Base-by-base conservation (phyloP, 1,140 invertebrate species). In the Dysdera silvatica region DNA sequence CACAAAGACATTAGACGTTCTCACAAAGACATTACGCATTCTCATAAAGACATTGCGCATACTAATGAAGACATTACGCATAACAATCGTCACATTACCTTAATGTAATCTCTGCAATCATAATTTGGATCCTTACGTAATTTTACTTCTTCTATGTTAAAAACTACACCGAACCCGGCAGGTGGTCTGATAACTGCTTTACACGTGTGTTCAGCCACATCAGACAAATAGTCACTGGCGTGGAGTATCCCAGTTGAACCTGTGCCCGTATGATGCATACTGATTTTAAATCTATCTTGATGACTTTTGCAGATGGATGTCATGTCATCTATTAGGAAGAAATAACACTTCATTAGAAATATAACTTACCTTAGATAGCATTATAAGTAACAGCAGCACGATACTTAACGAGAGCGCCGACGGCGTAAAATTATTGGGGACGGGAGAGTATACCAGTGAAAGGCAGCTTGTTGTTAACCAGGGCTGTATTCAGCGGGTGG, bases 21-120 rank as follows among this genome's bases (percentile, higher is more conserved):
- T n/a, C n/a, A n/a, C n/a, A n/a, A n/a, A n/a, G n/a, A n/a, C n/a
- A n/a, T n/a, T n/a, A n/a, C 4, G 18, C 18, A 40, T 40, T 16
- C 35, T 16, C 12, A 10, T 37, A 37, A 37, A 10, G 8, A 37
- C 35, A 37, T 37, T 37, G 8, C n/a, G n/a, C n/a, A n/a, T 37
- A 10, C n/a, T 37, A 37, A 10, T 37, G 8, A 10, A 10, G n/a
- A 37, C 8, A 37, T 37, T n/a, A 37, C n/a, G 8, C 8, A 37
- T 10, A 37, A 10, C 35, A 37, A 8, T 10, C 35, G 8, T n/a
- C 8, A n/a, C n/a, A 16, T 43, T 47, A 61, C 59, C 31, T 61
- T 61, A 4, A 61, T 61, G 31, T 61, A 61, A 20, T 61, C 59
- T 35, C 59, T 61, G 14, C 59, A 61, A 14, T 61, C 59, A 20